These are phyloP conservation scores for Phoeniculus purpureus DNA, from an alignment of 2,797 vertebrate species.

Conservation along the genomic window DNA sequence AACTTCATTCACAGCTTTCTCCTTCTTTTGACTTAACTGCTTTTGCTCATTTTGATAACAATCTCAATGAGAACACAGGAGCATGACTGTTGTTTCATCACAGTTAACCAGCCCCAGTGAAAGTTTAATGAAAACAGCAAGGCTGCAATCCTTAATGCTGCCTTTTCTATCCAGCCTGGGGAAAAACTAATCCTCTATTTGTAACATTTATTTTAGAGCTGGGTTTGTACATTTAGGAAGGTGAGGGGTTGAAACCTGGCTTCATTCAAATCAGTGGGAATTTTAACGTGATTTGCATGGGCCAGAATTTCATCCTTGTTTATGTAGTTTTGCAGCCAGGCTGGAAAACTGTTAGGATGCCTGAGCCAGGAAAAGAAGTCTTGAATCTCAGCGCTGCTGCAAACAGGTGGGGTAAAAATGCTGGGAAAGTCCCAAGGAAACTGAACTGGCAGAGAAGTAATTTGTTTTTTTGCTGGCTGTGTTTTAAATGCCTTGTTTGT, in stretches of 20 bases:
- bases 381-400: conserved; percentile 24
- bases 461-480: conserved; percentile 16
- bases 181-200: conserved; percentile 27
- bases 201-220: conserved; percentile 34
- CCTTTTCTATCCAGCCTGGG: background rate
- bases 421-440: conserved; percentile 60
- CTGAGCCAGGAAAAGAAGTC: conserved; percentile 42
- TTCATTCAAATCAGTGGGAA: conserved; percentile 45
- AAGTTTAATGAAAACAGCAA: conserved; percentile 30
- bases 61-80: background rate
- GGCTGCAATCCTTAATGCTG: background rate
- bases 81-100: background rate
- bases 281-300: conserved; percentile 31
- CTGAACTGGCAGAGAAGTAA: conserved; percentile 3
- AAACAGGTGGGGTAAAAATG: conserved; percentile 39
- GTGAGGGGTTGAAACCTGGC: conserved; percentile 15
- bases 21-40: conserved; percentile 1
- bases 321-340: conserved; percentile 52
- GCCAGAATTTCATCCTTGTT: conserved; percentile 59
- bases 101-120: background rate
- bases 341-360: conserved; percentile 32
- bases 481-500: background rate
- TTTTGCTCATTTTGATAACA: conserved; percentile 42
- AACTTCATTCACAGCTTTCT: conserved; percentile 27
- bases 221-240: conserved; percentile 19